Percentiles rank a stretch among this genome's conserved stretches.
These are phyloP conservation scores for Pelobates fuscus DNA, from an alignment of 2,113 vertebrate species.

Conservation along the genomic window DNA sequence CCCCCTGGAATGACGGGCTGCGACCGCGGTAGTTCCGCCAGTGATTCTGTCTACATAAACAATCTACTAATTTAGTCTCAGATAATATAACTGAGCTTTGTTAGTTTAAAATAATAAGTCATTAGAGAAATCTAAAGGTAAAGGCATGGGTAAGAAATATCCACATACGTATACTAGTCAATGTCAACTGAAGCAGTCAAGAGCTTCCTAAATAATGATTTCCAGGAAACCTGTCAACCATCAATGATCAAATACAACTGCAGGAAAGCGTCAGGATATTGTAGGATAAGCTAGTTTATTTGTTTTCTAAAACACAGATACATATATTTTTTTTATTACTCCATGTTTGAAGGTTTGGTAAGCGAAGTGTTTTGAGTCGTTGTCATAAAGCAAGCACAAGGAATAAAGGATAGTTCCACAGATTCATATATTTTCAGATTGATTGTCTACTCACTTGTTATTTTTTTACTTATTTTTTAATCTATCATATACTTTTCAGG, in stretches of 20 bases:
- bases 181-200: not conserved
- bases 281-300: slow-evolving; percentile 36
- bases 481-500: not conserved
- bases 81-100: too few relatives aligned
- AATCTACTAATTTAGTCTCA: too few relatives aligned
- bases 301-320: slow-evolving; percentile 34
- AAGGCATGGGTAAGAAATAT: not conserved
- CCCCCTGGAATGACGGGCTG: too few relatives aligned
- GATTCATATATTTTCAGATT: slow-evolving; percentile 25
- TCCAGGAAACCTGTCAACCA: slow-evolving; percentile 26
- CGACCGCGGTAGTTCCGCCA: too few relatives aligned
- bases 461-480: slow-evolving; percentile 19
- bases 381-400: slow-evolving; percentile 29
- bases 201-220: slow-evolving; percentile 10
- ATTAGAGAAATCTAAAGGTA: not conserved
- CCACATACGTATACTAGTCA: slow-evolving; percentile 1
- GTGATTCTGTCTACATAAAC: too few relatives aligned
- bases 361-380: slow-evolving; percentile 40
- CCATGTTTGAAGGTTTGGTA: slow-evolving; percentile 41
- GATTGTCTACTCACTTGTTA: not conserved
- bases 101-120: too few relatives aligned
- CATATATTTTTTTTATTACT: slow-evolving; percentile 43
- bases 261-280: slow-evolving; percentile 25
- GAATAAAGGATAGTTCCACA: slow-evolving; percentile 11
- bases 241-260: slow-evolving; percentile 40